Percentiles rank a stretch among this genome's conserved stretches.
These are phyloP conservation scores for Megaustenia siamemsis DNA, from an alignment of 2,888 invertebrate species.

Conservation along the genomic window DNA sequence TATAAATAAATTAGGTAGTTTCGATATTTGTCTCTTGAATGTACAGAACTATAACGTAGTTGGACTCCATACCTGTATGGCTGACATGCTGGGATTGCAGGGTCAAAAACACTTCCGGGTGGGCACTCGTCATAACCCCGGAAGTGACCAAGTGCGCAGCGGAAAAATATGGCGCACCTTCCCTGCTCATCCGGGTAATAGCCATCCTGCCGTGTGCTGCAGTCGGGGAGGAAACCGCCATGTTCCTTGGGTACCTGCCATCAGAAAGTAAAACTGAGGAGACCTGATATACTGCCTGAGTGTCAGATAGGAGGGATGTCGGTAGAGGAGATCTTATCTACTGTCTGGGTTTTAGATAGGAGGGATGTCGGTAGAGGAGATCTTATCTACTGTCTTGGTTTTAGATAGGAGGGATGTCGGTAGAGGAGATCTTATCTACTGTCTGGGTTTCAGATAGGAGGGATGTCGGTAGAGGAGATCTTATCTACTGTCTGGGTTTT, in stretches of 20 bases:
- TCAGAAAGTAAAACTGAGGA: not conserved
- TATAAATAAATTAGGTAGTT: too few species aligned
- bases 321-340: too few species aligned
- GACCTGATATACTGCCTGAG: too few species aligned
- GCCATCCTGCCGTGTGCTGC: constrained; percentile 59
- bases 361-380: too few species aligned
- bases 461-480: too few species aligned
- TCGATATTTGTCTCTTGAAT: not conserved
- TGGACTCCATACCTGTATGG: constrained; percentile 41
- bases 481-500: too few species aligned
- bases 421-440: too few species aligned
- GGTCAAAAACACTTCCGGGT: constrained; percentile 61
- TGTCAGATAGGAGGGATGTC: too few species aligned
- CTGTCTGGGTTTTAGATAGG: too few species aligned
- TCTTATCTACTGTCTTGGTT: too few species aligned
- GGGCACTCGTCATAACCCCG: constrained; percentile 62
- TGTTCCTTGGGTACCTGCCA: constrained; percentile 58
- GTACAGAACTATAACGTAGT: not conserved
- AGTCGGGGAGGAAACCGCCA: constrained; percentile 62
- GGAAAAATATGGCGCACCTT: constrained; percentile 62
- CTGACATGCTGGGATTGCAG: constrained; percentile 57
- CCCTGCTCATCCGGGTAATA: constrained; percentile 64
- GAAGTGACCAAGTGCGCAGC: constrained; percentile 58
- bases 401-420: too few species aligned
- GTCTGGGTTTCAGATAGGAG: too few species aligned